Evolutionary conservation across 2,113 vertebrate species (phyloP).

Genomic region (Nothobranchius kuhntae): DNA sequence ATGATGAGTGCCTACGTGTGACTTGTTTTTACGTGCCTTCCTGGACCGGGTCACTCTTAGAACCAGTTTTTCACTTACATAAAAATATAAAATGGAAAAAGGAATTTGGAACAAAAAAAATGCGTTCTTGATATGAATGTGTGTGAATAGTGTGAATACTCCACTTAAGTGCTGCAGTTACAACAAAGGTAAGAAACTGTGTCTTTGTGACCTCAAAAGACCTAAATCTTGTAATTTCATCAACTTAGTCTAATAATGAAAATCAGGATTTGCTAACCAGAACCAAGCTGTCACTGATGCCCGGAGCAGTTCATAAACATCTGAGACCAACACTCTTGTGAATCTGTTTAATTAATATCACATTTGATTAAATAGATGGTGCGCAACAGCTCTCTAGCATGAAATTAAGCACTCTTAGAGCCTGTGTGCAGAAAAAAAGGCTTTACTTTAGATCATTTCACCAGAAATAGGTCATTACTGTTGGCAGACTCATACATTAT

Average conservation of each 20-base stretch:
- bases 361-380: conserved; percentile 48
- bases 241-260: conserved; percentile 23
- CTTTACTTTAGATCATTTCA: conserved; percentile 41
- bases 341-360: conserved; percentile 49
- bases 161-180: too few species aligned
- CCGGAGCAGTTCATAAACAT: conserved; percentile 43
- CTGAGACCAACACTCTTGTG: conserved; percentile 34
- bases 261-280: conserved; percentile 12
- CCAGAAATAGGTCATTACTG: conserved; percentile 40
- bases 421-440: conserved; percentile 26
- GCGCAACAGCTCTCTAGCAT: conserved; percentile 41
- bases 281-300: conserved; percentile 32
- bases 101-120: too few species aligned
- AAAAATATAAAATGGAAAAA: too few species aligned
- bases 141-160: too few species aligned
- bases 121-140: too few species aligned
- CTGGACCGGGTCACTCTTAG: too few species aligned
- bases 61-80: too few species aligned
- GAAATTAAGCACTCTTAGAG: conserved; percentile 49
- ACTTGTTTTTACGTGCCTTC: too few species aligned
- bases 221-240: conserved; percentile 6
- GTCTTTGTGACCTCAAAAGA: not conserved
- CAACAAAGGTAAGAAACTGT: not conserved
- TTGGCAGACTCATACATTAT: conserved; percentile 5
- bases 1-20: too few species aligned